A percentile compares a stretch with the other conserved stretches of the same genome.
These are phyloP conservation scores for Saimiri boliviensis DNA, from an alignment of 2,113 vertebrate genomes.

Conservation along the genomic window DNA sequence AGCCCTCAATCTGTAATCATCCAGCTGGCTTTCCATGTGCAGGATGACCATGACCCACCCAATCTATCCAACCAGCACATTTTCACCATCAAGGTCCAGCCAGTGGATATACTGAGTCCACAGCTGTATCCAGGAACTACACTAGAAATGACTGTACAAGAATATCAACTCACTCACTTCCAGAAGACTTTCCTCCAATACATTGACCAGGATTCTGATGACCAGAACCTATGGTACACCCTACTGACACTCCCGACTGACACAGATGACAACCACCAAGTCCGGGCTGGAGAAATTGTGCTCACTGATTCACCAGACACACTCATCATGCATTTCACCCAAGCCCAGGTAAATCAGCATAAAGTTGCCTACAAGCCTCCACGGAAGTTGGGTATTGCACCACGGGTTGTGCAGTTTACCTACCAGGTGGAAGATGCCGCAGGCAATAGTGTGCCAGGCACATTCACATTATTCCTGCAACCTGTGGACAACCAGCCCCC, in stretches of 20 bases:
- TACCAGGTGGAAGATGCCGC: slow-evolving; percentile 80
- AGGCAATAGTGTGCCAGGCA: slow-evolving; percentile 74
- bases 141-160: slow-evolving; percentile 80
- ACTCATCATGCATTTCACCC: slow-evolving; percentile 75
- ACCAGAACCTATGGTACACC: slow-evolving; percentile 79
- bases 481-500: slow-evolving; percentile 80
- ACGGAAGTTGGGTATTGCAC: slow-evolving; percentile 72
- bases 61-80: slow-evolving; percentile 84
- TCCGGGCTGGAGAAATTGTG: slow-evolving; percentile 76
- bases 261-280: slow-evolving; percentile 75
- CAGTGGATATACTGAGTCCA: slow-evolving; percentile 75
- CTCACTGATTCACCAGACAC: slow-evolving; percentile 70
- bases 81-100: slow-evolving; percentile 75
- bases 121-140: slow-evolving; percentile 76
- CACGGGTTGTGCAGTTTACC: slow-evolving; percentile 78
- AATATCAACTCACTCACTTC: slow-evolving; percentile 81
- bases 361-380: slow-evolving; percentile 81
- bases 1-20: slow-evolving; percentile 80
- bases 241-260: slow-evolving; percentile 77
- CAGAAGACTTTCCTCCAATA: slow-evolving; percentile 77
- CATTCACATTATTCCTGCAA: slow-evolving; percentile 81
- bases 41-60: slow-evolving; percentile 88
- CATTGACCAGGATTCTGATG: slow-evolving; percentile 79
- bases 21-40: slow-evolving; percentile 85
- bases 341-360: slow-evolving; percentile 81